phyloP scores from a whole-genome alignment of 2,797 vertebrate species.

The Peromyscus aztecus region DNA sequence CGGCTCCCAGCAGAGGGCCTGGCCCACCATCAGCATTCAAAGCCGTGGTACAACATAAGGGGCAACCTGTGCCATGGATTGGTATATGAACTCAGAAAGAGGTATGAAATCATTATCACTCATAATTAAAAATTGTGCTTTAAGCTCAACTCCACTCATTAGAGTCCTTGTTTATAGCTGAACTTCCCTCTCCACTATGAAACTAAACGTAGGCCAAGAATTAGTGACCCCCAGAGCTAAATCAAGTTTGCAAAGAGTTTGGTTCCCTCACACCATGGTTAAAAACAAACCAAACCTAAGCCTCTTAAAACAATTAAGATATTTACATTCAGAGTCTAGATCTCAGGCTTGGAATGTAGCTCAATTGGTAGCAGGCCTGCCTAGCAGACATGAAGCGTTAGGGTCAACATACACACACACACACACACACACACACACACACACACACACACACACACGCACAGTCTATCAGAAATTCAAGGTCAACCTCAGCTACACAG shows the following conservation, averaged over 20 bases:
- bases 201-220: neutral
- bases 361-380: neutral
- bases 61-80: neutral
- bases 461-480: neutral
- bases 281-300: neutral
- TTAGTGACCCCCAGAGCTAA: neutral
- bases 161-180: neutral
- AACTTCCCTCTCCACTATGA: neutral
- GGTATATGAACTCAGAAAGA: neutral
- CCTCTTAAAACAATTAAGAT: neutral
- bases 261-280: neutral
- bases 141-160: neutral
- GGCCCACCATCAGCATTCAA: neutral
- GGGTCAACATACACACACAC: no score
- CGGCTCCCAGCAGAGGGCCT: neutral
- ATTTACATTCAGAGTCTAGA: neutral
- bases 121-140: neutral
- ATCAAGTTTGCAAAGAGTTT: neutral
- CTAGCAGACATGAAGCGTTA: neutral
- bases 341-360: neutral
- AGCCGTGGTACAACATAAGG: accelerated
- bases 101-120: neutral
- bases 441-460: no score
- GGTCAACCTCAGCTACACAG: neutral
- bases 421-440: no score